Conservation (phyloP, 1,140 invertebrate genomes). For the Hypothenemus hampei region DNA sequence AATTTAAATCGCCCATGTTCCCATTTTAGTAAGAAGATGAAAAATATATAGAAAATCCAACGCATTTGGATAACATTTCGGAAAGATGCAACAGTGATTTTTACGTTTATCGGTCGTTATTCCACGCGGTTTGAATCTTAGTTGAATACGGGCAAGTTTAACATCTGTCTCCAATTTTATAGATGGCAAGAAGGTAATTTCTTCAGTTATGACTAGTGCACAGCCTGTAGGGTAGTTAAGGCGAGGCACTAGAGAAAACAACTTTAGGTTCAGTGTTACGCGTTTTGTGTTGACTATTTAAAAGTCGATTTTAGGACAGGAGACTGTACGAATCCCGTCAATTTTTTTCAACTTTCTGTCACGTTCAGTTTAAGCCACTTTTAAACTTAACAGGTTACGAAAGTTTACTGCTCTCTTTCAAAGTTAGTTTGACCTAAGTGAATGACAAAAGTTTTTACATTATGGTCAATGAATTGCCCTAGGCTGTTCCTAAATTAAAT, state of each 20-base stretch:
- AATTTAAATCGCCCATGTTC: neutral
- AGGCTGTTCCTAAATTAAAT: slow-evolving; percentile 6
- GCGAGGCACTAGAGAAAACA: slow-evolving; percentile 6
- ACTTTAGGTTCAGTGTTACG: neutral
- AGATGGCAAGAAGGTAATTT: slow-evolving; percentile 24
- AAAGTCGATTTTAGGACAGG: no score
- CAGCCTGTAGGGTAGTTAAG: slow-evolving; percentile 16
- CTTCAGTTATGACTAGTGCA: slow-evolving; percentile 20
- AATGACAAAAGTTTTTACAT: slow-evolving; percentile 7
- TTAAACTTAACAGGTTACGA: neutral
- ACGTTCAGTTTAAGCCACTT: neutral
- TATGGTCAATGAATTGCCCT: slow-evolving; percentile 8
- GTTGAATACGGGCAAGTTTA: slow-evolving; percentile 9
- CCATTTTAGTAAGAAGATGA: no score
- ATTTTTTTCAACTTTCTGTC: no score
- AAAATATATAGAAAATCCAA: neutral
- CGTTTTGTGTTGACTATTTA: no score
- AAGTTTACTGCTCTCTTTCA: slow-evolving; percentile 5
- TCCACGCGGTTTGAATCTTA: slow-evolving; percentile 11
- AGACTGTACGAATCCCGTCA: no score
- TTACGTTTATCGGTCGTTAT: slow-evolving; percentile 10
- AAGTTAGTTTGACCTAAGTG: neutral
- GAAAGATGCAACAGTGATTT: slow-evolving; percentile 13
- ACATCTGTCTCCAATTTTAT: slow-evolving; percentile 26
- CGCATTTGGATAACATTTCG: neutral